Percentiles rank a stretch among this genome's conserved stretches.
phyloP scores from a whole-genome alignment of 2,113 vertebrate species.

The Empidonax alnorum region DNA sequence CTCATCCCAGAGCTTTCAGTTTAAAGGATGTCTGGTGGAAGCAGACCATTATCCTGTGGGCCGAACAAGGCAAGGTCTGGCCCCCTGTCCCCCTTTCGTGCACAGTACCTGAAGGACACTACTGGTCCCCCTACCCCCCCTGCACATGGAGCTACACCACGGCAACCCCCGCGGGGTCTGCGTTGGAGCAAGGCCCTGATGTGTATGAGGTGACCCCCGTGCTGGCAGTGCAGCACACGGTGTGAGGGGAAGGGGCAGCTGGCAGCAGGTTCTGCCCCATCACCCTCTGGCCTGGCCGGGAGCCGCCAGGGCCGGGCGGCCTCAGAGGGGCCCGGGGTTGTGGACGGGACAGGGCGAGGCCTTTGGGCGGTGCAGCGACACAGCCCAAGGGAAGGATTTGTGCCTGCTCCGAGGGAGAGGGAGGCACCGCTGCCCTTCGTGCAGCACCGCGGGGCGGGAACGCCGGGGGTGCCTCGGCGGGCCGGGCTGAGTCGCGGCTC shows the following conservation, averaged over 20 bases:
- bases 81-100: too few species aligned
- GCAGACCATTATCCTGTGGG: neutral
- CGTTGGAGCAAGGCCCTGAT: neutral
- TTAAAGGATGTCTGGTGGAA: too few species aligned
- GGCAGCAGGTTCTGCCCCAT: neutral
- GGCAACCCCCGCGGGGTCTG: too few species aligned
- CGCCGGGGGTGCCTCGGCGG: neutral
- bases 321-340: rapidly evolving
- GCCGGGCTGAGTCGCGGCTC: neutral
- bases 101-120: rapidly evolving
- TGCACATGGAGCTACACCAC: neutral
- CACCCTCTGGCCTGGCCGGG: rapidly evolving
- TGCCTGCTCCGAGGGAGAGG: rapidly evolving
- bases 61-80: neutral
- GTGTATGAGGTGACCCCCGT: neutral
- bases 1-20: neutral
- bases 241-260: neutral
- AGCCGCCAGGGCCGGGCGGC: rapidly evolving
- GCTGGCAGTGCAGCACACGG: rapidly evolving
- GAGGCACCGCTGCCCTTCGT: too few species aligned
- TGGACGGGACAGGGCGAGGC: rapidly evolving
- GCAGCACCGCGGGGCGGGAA: neutral
- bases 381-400: neutral
- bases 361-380: rapidly evolving
- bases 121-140: neutral